A percentile compares a stretch with the other conserved stretches of the same genome.
phyloP scores from a whole-genome alignment of 2,113 vertebrate genomes.

The Lathamus discolor region DNA sequence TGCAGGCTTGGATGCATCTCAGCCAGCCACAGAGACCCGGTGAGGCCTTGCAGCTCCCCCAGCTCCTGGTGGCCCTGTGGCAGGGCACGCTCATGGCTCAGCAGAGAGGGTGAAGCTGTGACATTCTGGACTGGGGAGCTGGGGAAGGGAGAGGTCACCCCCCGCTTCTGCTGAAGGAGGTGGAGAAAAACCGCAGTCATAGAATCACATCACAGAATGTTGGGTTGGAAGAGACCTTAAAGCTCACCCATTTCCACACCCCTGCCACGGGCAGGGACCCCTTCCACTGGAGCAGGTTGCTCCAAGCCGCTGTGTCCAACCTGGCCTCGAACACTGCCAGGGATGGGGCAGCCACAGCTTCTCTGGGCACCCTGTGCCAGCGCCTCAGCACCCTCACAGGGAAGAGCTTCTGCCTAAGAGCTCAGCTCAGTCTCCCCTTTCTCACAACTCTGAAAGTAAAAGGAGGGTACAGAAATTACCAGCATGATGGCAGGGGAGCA shows the following conservation, averaged over 20 bases:
- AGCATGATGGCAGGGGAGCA: not conserved
- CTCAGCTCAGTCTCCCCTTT: not conserved
- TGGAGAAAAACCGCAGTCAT: not conserved
- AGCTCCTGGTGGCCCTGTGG: not conserved
- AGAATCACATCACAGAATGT: not conserved
- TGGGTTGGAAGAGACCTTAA: not conserved
- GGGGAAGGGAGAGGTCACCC: not conserved
- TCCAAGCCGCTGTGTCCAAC: not conserved
- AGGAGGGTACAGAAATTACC: accelerated
- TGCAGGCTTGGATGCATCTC: not conserved
- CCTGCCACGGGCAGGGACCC: not conserved
- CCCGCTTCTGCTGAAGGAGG: not conserved
- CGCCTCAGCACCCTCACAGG: not conserved
- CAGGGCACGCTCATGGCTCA: accelerated
- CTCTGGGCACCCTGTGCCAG: not conserved
- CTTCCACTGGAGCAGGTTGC: not conserved
- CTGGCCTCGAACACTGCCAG: not conserved
- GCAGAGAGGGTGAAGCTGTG: not conserved
- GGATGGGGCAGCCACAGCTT: not conserved
- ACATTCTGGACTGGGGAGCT: not conserved
- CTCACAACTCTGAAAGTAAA: not conserved
- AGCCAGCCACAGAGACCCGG: not conserved
- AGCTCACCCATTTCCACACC: not conserved
- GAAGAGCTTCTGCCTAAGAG: not conserved
- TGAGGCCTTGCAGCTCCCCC: not conserved